Conservation (phyloP, 2,113 vertebrate genomes). For the Upupa epops region DNA sequence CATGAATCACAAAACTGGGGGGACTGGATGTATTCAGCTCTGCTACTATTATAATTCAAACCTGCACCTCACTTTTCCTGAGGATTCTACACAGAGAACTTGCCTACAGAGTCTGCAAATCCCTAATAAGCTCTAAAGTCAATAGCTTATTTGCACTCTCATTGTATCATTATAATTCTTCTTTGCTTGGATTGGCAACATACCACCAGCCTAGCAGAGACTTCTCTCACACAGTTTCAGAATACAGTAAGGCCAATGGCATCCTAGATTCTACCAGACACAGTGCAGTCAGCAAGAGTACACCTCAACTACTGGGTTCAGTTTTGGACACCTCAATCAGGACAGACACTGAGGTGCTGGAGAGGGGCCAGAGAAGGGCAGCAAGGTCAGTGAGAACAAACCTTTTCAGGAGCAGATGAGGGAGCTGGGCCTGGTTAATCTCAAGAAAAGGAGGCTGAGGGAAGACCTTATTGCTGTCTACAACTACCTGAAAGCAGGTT, state of each 20-base stretch:
- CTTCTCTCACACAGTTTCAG: neutral
- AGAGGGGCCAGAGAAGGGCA: no score
- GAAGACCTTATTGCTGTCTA: no score
- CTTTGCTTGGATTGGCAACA: neutral
- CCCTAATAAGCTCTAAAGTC: neutral
- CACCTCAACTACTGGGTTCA: no score
- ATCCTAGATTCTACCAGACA: no score
- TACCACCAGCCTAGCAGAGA: neutral
- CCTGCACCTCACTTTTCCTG: neutral
- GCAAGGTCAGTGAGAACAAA: no score
- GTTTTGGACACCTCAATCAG: no score
- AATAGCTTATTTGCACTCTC: neutral
- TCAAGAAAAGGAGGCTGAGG: no score
- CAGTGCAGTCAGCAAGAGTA: no score
- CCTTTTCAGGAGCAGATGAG: no score
- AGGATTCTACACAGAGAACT: neutral
- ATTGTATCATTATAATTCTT: neutral
- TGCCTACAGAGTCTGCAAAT: neutral
- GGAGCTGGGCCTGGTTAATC: no score
- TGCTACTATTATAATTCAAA: neutral
- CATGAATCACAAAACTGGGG: neutral
- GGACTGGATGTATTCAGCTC: fast-evolving
- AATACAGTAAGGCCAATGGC: neutral
- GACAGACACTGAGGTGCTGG: no score
- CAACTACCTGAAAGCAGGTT: no score